A percentile compares a stretch with the other conserved stretches of the same genome.
Conservation (phyloP, 2,888 invertebrate genomes). For the Megalurothrips usitatus region DNA sequence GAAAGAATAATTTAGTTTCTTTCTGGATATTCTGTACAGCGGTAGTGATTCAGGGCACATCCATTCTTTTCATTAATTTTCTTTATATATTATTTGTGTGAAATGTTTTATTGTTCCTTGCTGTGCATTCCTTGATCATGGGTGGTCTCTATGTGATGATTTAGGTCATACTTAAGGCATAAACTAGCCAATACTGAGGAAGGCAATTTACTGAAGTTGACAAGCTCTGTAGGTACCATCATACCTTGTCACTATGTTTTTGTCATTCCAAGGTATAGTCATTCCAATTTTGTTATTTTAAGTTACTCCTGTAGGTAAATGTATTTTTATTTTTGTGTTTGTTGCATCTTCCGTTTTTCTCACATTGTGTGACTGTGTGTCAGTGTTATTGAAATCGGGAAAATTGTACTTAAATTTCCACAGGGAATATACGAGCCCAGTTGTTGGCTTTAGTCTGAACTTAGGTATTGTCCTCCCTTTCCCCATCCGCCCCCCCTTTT, state of each 20-base stretch:
- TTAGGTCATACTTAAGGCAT: background rate
- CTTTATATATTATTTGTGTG: background rate
- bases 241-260: background rate
- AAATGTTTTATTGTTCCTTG: background rate
- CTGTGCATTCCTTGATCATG: background rate
- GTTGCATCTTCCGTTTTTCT: constrained; percentile 20
- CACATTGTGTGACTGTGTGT: background rate
- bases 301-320: background rate
- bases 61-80: background rate
- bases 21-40: too few relatives aligned
- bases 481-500: background rate
- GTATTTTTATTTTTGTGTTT: constrained; percentile 7
- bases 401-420: constrained; percentile 4
- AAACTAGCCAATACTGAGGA: background rate
- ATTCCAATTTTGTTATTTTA: background rate
- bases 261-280: constrained; percentile 19
- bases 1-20: too few relatives aligned
- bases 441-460: background rate
- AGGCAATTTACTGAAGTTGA: background rate
- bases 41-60: too few relatives aligned
- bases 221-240: background rate
- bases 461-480: background rate
- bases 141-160: background rate
- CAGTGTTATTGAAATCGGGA: background rate
- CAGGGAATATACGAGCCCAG: background rate